Percentiles rank a stretch among this genome's conserved stretches.
These are phyloP conservation scores for Odontomachus brunneus DNA, from an alignment of 1,140 invertebrate genomes.

Conservation along the genomic window DNA sequence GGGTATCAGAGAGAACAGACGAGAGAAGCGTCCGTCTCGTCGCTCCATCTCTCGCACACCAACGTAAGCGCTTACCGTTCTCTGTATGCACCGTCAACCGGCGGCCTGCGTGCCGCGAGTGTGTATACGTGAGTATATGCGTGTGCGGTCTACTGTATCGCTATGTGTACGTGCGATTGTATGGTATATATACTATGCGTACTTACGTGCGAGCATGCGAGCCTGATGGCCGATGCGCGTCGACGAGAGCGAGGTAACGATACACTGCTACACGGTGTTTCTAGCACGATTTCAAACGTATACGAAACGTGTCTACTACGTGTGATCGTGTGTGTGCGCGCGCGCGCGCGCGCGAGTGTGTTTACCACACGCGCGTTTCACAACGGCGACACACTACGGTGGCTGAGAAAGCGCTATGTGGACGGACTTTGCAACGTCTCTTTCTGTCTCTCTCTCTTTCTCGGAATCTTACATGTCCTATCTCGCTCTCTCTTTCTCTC, in stretches of 20 bases:
- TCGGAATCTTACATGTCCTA: background rate
- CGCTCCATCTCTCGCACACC: conserved; percentile 30
- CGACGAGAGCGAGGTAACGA: conserved; percentile 56
- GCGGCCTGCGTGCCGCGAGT: background rate
- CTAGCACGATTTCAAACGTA: conserved; percentile 43
- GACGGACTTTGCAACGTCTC: background rate
- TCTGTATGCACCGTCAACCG: conserved; percentile 60
- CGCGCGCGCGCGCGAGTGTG: background rate
- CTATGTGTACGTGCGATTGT: background rate
- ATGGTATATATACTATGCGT: conserved; percentile 28
- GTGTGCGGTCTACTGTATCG: background rate
- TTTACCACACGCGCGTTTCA: background rate
- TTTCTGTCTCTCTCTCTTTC: background rate
- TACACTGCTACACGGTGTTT: conserved; percentile 49
- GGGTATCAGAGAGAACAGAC: conserved; percentile 48
- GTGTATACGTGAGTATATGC: conserved; percentile 8
- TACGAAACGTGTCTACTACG: conserved; percentile 2
- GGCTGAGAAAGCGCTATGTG: conserved; percentile 20
- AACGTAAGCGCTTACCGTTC: conserved; percentile 1
- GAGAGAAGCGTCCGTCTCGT: conserved; percentile 58
- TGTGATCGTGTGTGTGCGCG: no score
- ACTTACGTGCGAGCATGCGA: conserved; percentile 72
- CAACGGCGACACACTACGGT: conserved; percentile 7
- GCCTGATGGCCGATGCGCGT: background rate
- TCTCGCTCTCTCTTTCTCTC: background rate